phyloP scores from a whole-genome alignment of 2,888 invertebrate genomes.

The Ischnus inquisitorius region DNA sequence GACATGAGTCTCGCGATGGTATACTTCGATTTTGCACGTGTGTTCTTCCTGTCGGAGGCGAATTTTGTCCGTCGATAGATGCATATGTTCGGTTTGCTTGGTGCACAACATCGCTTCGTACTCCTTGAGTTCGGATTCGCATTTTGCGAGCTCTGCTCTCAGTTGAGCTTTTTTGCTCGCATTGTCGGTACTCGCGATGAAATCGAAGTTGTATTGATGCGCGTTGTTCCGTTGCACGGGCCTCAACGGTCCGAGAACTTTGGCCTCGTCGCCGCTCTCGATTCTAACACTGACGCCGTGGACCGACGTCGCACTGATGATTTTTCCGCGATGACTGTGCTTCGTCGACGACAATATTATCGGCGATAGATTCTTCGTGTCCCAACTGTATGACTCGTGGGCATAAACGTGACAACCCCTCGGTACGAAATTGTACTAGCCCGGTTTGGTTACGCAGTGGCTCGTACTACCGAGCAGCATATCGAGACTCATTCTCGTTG shows the following conservation, averaged over 20 bases:
- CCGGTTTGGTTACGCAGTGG: conserved; percentile 91
- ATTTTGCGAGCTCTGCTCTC: conserved; percentile 79
- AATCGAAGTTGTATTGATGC: conserved; percentile 84
- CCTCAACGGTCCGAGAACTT: conserved; percentile 78
- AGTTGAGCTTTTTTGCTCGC: conserved; percentile 82
- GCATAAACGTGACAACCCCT: conserved; percentile 94
- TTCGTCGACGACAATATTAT: conserved; percentile 82
- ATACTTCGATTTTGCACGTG: conserved; percentile 79
- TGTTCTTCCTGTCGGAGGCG: conserved; percentile 82
- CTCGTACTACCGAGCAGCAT: conserved; percentile 89
- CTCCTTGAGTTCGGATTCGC: conserved; percentile 84
- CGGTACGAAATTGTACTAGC: conserved; percentile 90
- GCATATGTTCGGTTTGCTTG: conserved; percentile 85
- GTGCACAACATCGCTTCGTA: conserved; percentile 86
- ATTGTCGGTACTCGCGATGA: conserved; percentile 80
- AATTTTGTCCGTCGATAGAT: conserved; percentile 78
- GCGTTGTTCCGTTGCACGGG: conserved; percentile 70
- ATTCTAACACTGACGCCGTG: conserved; percentile 86
- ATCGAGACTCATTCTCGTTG: conserved; percentile 80
- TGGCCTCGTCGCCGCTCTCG: conserved; percentile 76
- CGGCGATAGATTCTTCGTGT: conserved; percentile 84
- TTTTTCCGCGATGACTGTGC: conserved; percentile 79
- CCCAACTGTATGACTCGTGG: conserved; percentile 85
- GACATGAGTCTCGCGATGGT: conserved; percentile 77
- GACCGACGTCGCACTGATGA: conserved; percentile 79